These are phyloP conservation scores for Dinomys branickii DNA, from an alignment of 2,113 vertebrate species.

Conservation along the genomic window DNA sequence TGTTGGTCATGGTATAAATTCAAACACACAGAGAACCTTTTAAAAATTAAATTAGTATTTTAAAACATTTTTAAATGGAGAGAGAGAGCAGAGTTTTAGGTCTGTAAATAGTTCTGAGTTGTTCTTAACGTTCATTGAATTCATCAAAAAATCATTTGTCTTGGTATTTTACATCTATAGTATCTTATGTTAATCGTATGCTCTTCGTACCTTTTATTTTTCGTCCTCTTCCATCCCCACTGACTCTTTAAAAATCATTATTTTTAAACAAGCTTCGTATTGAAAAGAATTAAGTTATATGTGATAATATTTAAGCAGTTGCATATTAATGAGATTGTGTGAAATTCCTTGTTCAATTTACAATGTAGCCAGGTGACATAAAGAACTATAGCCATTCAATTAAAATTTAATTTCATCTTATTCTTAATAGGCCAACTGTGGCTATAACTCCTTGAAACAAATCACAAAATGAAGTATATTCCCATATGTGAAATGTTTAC, in stretches of 20 bases:
- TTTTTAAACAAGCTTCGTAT: background rate
- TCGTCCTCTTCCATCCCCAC: background rate
- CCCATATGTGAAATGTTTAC: background rate
- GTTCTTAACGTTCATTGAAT: background rate
- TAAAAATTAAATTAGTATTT: background rate
- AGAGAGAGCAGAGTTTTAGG: background rate
- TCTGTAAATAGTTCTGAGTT: background rate
- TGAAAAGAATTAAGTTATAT: background rate
- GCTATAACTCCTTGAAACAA: background rate
- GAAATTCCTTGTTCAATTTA: background rate
- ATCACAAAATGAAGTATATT: background rate
- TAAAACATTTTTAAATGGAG: background rate
- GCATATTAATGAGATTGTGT: background rate
- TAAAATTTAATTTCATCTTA: background rate
- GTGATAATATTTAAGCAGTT: background rate
- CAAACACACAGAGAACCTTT: background rate
- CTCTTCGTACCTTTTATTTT: background rate
- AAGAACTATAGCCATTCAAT: background rate
- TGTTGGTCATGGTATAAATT: background rate
- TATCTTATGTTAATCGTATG: background rate
- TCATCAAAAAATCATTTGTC: background rate
- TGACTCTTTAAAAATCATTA: background rate
- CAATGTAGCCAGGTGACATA: background rate
- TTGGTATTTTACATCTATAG: background rate
- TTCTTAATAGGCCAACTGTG: background rate